A percentile compares a stretch with the other conserved stretches of the same genome.
phyloP scores from a whole-genome alignment of 2,113 vertebrate species.

The Brachyistius frenatus region DNA sequence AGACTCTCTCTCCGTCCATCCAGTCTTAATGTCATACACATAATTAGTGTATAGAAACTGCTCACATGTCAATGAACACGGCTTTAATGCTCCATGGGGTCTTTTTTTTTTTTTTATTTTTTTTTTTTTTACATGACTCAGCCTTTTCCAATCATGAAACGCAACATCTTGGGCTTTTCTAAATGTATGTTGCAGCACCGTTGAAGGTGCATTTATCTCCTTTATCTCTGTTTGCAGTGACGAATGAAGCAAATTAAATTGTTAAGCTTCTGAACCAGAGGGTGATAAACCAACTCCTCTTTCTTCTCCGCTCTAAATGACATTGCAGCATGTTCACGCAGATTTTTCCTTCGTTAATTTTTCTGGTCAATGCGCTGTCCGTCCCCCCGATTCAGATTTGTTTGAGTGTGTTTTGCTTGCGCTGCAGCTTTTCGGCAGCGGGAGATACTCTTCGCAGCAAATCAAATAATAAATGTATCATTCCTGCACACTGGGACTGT shows the following conservation, averaged over 20 bases:
- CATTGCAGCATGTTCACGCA: not conserved
- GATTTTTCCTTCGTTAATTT: not conserved
- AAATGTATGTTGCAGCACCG: constrained; percentile 35
- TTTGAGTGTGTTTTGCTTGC: not conserved
- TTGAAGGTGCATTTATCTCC: not conserved
- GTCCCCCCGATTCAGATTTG: not conserved
- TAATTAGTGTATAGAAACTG: constrained; percentile 1
- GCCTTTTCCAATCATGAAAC: constrained; percentile 30
- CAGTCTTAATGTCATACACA: not conserved
- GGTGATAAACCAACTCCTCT: not conserved
- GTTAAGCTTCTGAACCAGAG: constrained; percentile 23
- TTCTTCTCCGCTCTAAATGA: not conserved
- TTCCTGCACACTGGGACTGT: no score
- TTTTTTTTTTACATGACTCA: constrained; percentile 22
- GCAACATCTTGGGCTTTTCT: constrained; percentile 1
- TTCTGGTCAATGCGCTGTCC: not conserved
- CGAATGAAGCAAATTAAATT: constrained; percentile 29
- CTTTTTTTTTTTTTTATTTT: not conserved
- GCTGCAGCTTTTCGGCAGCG: not conserved
- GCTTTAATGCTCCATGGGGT: constrained; percentile 2
- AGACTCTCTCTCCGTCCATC: not conserved
- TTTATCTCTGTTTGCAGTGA: not conserved
- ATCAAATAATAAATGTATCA: no score
- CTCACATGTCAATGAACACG: not conserved
- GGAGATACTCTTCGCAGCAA: no score